These are phyloP conservation scores for Chaetophractus vellerosus DNA, from an alignment of 2,797 vertebrate genomes.

Conservation along the genomic window DNA sequence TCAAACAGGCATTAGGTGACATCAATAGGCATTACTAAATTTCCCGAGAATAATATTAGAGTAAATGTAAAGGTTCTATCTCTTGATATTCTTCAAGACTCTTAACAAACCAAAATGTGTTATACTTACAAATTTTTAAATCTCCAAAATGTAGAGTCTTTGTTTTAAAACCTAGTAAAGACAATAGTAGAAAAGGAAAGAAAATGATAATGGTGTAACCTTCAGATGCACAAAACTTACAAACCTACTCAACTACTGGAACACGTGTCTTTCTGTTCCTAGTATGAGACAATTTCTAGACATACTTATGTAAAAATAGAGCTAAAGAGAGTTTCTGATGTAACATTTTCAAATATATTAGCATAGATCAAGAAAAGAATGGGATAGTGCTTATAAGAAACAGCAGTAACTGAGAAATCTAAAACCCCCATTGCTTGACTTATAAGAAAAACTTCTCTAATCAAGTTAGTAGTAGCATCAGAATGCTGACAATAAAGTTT, in stretches of 20 bases:
- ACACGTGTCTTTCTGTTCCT: background rate
- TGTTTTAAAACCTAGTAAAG: slow-evolving; percentile 22
- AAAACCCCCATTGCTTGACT: background rate
- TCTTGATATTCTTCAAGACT: slow-evolving; percentile 55
- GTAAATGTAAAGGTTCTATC: slow-evolving; percentile 60
- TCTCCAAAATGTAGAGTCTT: background rate
- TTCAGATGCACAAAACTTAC: background rate
- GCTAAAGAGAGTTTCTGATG: background rate
- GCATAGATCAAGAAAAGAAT: background rate
- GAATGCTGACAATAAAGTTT: background rate
- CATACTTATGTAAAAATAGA: background rate
- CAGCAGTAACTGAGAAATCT: background rate
- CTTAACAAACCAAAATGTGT: slow-evolving; percentile 21
- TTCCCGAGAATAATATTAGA: slow-evolving; percentile 32
- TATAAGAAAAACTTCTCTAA: background rate
- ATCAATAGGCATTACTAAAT: slow-evolving; percentile 81
- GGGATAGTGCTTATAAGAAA: background rate
- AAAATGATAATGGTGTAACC: background rate
- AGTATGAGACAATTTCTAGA: background rate
- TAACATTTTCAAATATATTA: slow-evolving; percentile 14
- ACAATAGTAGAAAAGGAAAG: background rate
- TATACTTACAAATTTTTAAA: slow-evolving; percentile 48
- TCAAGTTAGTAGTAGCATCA: background rate
- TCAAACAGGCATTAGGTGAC: slow-evolving; percentile 78
- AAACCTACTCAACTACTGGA: background rate